These are phyloP conservation scores for Nixonia krombeini DNA, from an alignment of 1,140 invertebrate genomes.

Conservation along the genomic window DNA sequence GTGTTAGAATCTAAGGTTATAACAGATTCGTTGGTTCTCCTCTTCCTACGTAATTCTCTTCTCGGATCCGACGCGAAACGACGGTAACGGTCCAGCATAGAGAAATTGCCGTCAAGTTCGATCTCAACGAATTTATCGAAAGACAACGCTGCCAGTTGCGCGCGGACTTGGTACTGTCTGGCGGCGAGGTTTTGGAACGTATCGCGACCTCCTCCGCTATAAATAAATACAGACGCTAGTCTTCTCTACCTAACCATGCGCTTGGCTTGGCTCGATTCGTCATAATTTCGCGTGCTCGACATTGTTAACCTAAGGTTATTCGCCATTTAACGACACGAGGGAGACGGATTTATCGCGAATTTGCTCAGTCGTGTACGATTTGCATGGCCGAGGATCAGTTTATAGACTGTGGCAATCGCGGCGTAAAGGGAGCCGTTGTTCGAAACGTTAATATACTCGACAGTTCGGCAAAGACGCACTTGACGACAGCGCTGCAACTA, in stretches of 20 bases:
- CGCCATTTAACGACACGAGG: no score
- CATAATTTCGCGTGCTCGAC: conserved; percentile 49
- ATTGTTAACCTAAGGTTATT: no score
- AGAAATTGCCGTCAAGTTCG: background rate
- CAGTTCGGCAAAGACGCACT: no score
- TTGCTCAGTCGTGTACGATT: no score
- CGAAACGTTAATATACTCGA: no score
- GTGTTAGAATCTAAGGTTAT: no score
- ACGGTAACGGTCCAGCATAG: background rate
- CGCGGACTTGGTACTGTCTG: conserved; percentile 48
- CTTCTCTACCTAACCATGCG: conserved; percentile 57
- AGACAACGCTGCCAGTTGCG: conserved; percentile 17
- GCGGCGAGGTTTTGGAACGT: conserved; percentile 61
- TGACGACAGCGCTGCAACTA: no score
- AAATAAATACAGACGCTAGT: conserved; percentile 66
- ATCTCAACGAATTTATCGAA: background rate
- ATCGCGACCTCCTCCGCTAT: conserved; percentile 66
- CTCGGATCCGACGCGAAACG: background rate
- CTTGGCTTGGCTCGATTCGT: conserved; percentile 47
- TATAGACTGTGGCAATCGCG: no score
- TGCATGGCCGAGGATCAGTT: no score
- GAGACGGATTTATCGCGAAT: no score
- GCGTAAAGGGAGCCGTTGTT: no score
- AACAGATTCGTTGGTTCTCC: background rate
- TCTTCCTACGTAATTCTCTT: background rate